phyloP scores from a whole-genome alignment of 2,888 invertebrate species.

The Ophioninae sp. region DNA sequence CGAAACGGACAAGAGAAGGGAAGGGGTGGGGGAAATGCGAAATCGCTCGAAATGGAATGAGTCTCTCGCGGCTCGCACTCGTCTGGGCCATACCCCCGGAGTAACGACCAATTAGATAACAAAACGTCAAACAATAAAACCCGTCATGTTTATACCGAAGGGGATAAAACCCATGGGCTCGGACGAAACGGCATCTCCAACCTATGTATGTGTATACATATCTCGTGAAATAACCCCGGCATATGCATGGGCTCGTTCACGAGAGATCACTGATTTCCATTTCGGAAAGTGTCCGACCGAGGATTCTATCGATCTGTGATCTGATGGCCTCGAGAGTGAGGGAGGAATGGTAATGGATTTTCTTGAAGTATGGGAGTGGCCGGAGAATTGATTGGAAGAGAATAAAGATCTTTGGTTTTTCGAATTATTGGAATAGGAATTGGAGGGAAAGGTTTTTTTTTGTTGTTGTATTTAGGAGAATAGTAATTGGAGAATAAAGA shows the following conservation, averaged over 20 bases:
- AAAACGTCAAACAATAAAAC: constrained; percentile 78
- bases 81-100: constrained; percentile 51
- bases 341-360: too few relatives aligned
- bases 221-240: constrained; percentile 2
- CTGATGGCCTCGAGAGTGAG: neutral
- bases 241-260: constrained; percentile 7
- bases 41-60: constrained; percentile 63
- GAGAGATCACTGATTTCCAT: constrained; percentile 18
- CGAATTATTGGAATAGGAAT: too few relatives aligned
- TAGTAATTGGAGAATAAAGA: too few relatives aligned
- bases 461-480: too few relatives aligned
- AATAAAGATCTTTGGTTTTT: too few relatives aligned
- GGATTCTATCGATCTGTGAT: neutral
- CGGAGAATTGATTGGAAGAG: too few relatives aligned
- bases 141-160: constrained; percentile 75
- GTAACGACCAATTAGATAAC: constrained; percentile 77
- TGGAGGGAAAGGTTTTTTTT: too few relatives aligned
- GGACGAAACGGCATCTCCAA: constrained; percentile 43
- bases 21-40: constrained; percentile 18
- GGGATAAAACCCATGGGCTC: constrained; percentile 72
- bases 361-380: too few relatives aligned
- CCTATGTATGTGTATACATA: constrained; percentile 19
- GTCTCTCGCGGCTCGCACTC: constrained; percentile 65
- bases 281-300: constrained; percentile 3
- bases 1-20: neutral